A percentile compares a stretch with the other conserved stretches of the same genome.
phyloP scores from a whole-genome alignment of 2,113 vertebrate species.

The Gnathonemus longibarbis region DNA sequence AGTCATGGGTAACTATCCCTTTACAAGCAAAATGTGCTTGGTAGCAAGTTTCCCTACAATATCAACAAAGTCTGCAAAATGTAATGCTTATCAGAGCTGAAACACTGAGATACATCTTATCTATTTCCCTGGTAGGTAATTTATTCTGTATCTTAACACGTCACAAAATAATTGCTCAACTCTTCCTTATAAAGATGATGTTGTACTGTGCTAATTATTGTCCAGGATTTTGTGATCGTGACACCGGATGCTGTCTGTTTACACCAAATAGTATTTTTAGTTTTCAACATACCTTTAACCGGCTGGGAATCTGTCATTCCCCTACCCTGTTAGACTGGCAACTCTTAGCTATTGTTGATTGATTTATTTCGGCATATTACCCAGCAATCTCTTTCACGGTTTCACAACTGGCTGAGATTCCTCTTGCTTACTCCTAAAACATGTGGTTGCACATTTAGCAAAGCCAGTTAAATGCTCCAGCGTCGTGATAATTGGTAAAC shows the following conservation, averaged over 20 bases:
- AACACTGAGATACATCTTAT: neutral
- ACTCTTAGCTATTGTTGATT: neutral
- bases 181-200: neutral
- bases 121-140: neutral
- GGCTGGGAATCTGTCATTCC: slow-evolving; percentile 47
- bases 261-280: slow-evolving; percentile 50
- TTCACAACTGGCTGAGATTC: neutral
- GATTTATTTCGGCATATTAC: neutral
- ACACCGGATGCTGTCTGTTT: slow-evolving; percentile 46
- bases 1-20: neutral
- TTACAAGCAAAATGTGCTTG: neutral
- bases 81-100: neutral
- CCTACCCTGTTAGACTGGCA: slow-evolving; percentile 36
- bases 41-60: neutral
- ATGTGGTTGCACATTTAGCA: neutral
- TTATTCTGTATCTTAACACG: neutral
- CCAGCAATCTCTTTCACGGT: neutral
- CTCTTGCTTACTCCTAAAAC: neutral
- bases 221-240: slow-evolving; percentile 32
- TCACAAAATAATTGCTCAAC: neutral
- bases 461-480: neutral
- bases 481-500: neutral
- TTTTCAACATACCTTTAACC: slow-evolving; percentile 68
- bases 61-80: neutral
- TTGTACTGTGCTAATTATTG: neutral